Conservation (phyloP, 1,140 invertebrate species). For the Dreissena polymorpha region DNA sequence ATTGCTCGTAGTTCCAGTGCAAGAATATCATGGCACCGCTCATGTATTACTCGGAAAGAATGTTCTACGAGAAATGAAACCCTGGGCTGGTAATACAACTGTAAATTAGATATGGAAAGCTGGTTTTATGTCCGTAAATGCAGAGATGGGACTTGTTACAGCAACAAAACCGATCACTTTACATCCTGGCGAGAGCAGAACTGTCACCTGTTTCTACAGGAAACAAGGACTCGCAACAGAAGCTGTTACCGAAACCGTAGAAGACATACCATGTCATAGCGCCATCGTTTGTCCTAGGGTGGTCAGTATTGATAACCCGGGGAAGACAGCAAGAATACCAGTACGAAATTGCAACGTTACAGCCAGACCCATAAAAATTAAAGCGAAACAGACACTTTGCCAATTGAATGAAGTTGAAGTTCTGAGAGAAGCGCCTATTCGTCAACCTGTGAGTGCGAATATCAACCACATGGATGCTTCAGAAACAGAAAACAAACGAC, state of each 20-base stretch:
- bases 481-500: background rate
- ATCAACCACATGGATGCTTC: background rate
- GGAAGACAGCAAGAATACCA: conserved; percentile 26
- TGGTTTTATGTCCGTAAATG: too few species aligned
- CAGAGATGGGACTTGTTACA: conserved; percentile 10
- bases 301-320: conserved; percentile 18
- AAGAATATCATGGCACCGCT: too few species aligned
- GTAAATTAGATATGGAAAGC: too few species aligned
- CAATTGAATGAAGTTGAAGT: conserved; percentile 43
- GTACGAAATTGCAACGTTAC: conserved; percentile 50
- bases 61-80: too few species aligned
- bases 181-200: background rate
- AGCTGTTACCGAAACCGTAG: conserved; percentile 1
- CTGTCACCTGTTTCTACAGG: conserved; percentile 5
- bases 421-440: conserved; percentile 16
- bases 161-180: background rate
- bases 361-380: conserved; percentile 23
- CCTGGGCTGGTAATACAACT: too few species aligned
- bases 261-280: background rate
- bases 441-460: background rate
- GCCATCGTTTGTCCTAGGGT: conserved; percentile 46
- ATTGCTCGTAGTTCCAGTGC: too few species aligned
- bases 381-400: conserved; percentile 17
- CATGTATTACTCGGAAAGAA: too few species aligned
- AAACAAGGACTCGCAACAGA: background rate